phyloP scores from a whole-genome alignment of 2,797 vertebrate species.

The Onychomys leucogaster region DNA sequence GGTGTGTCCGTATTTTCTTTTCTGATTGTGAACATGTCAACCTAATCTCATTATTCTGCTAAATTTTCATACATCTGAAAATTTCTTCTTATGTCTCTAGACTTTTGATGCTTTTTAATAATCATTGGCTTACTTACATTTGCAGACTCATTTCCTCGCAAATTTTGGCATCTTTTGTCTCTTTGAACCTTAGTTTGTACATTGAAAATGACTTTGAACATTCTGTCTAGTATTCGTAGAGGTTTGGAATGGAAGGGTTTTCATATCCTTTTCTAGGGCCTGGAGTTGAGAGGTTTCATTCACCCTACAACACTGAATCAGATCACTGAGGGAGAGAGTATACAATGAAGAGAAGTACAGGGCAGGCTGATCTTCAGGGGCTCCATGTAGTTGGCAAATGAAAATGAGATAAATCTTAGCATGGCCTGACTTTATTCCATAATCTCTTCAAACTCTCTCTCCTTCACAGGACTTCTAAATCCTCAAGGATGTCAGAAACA shows the following conservation, averaged over 20 bases:
- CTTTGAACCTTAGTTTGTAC: not conserved
- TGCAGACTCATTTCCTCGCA: not conserved
- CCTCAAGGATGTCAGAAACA: constrained; percentile 16
- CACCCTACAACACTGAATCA: not conserved
- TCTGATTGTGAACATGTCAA: not conserved
- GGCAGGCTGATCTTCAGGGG: not conserved
- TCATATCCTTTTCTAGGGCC: not conserved
- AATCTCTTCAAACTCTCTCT: not conserved
- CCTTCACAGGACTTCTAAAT: not conserved
- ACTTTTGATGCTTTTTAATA: not conserved
- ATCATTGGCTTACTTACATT: not conserved
- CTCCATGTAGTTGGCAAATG: not conserved
- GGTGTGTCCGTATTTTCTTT: not conserved
- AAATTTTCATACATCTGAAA: not conserved
- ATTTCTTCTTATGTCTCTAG: not conserved
- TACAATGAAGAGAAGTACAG: not conserved
- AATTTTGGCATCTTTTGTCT: constrained; percentile 26
- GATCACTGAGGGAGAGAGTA: not conserved
- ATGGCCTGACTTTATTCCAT: not conserved
- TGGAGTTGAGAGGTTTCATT: constrained; percentile 44
- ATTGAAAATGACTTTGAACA: constrained; percentile 23
- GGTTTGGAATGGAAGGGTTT: constrained; percentile 9
- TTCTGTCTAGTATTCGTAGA: constrained; percentile 24
- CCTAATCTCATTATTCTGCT: not conserved
- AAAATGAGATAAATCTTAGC: not conserved